Base-by-base conservation (phyloP, 1,140 invertebrate species). In the Holcopasites calliopsidis region DNA sequence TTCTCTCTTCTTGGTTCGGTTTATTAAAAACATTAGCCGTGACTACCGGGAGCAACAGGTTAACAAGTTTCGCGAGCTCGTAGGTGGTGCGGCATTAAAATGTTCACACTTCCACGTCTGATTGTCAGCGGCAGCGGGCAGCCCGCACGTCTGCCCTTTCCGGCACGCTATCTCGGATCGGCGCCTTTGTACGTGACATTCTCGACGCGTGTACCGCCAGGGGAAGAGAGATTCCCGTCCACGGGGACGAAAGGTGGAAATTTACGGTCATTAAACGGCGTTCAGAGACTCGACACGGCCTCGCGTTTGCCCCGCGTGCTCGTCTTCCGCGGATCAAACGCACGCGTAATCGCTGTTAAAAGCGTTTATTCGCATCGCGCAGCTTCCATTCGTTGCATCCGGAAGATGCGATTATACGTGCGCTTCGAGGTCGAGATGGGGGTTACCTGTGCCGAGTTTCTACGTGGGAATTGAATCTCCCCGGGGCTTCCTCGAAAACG, bases 191-290 rank as follows among this genome's bases (percentile, higher is more conserved):
- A 81, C 79, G 77, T 76, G 78, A 81, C 78, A 71, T 58, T 58
- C 42, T 35, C 50, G 50, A 58, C 62, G 62, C 70, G 49, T 68
- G 62, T 64, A 60, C 35, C 57, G 13, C 18, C 44, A 33, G 50
- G 44, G 38, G 52, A 31, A 66, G 33, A 26, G 60, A 35, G 60
- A 65, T 52, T 23, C 35, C 49, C n/a, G 71, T 69, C 57, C 71
- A 58, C 57, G 58, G 18, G 52, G 55, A 23, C 78, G 49, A 54
- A 66, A 70, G 64, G 58, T 65, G 65, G 65, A 54, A 76, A 75
- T 81, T 74, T 54, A 80, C 60, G 78, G 40, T 61, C 72, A 61
- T 76, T 80, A 81, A 81, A 76, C 65, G 65, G 38, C 47, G 70
- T 50, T 79, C 70, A 54, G 26, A 33, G 49, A 23, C 50, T 16